Base-by-base conservation (phyloP, 2,888 invertebrate species). In the Pseudanteris insignis region DNA sequence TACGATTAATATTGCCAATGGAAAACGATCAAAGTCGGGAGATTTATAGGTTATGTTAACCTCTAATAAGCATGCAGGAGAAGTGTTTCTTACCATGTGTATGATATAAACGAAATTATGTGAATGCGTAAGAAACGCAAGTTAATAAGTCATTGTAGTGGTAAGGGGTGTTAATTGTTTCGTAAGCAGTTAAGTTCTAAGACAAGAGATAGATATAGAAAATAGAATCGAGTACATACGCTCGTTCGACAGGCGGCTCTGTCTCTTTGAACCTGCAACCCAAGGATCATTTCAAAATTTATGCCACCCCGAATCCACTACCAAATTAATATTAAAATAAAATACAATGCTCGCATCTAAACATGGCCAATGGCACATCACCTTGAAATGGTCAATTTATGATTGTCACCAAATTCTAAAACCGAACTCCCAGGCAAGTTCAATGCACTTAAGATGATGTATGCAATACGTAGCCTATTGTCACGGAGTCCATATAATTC, bases 251-350 rank as follows among this genome's bases (percentile, higher is more conserved):
- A 77, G 89, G 88, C 81, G 87, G 88, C 86, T 90, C 89, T 80
- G 87, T 85, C 85, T 90, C 89, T 88, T 89, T 90, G 89, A 89
- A 89, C 89, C 90, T 90, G 89, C 76, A 89, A 90, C 74, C 78
- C 74, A 79, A 79, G 76, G 75, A 80, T 74, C 71, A 80, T 64
- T 76, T 76, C 66, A 72, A 64, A 64, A 58, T 24, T 36, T 67
- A 65, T 67, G 61, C 67, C 70, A 70, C 68, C 71, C 70, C 68
- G 67, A 70, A 70, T 66, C 67, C 63, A 59, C 54, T 68, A 63
- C 44, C 44, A 65, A 47, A 48, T 55, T 40, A 48, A 53, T 50
- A 46, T 9, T 47, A 43, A 36, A 58, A 38, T 26, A 40, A 86
- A 82, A n/a, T 7, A 21, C 3, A 26, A 26, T 30, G 9, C 3